Conservation (phyloP, 2,888 invertebrate species). For the Thalpophila matura region DNA sequence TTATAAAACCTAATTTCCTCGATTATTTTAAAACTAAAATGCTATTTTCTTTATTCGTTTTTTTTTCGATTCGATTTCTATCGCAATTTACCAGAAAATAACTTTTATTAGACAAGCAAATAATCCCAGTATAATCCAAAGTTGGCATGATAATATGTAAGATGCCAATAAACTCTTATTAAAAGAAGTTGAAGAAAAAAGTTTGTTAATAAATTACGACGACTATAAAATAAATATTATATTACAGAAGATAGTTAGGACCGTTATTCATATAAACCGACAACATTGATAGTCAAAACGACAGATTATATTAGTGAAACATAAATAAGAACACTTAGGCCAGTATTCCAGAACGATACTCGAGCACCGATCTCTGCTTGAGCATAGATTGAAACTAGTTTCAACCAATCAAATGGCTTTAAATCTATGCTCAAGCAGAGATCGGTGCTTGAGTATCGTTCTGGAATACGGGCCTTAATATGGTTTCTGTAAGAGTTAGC, state of each 20-base stretch:
- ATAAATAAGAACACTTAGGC: constrained; percentile 35
- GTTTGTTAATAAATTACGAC: neutral
- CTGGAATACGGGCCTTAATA: no score
- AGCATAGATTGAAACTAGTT: no score
- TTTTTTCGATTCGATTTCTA: no score
- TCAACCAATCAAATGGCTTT: no score
- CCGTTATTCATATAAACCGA: constrained; percentile 30
- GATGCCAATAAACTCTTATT: neutral
- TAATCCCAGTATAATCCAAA: neutral
- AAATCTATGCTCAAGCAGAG: no score
- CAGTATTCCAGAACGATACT: no score
- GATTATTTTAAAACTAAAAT: no score
- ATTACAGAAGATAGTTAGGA: constrained; percentile 27
- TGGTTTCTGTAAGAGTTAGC: constrained; percentile 3
- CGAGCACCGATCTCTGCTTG: no score
- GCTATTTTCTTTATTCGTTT: no score
- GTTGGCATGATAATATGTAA: neutral
- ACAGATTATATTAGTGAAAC: constrained; percentile 33
- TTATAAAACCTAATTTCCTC: no score
- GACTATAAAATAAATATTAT: constrained; percentile 11
- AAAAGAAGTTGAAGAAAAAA: constrained; percentile 1
- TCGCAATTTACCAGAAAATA: neutral
- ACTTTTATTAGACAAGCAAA: no score
- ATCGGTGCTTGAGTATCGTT: no score
- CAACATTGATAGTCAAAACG: constrained; percentile 44